A percentile compares a stretch with the other conserved stretches of the same genome.
Evolutionary conservation across 2,113 vertebrate genomes (phyloP).

Genomic region (Albula glossodonta): DNA sequence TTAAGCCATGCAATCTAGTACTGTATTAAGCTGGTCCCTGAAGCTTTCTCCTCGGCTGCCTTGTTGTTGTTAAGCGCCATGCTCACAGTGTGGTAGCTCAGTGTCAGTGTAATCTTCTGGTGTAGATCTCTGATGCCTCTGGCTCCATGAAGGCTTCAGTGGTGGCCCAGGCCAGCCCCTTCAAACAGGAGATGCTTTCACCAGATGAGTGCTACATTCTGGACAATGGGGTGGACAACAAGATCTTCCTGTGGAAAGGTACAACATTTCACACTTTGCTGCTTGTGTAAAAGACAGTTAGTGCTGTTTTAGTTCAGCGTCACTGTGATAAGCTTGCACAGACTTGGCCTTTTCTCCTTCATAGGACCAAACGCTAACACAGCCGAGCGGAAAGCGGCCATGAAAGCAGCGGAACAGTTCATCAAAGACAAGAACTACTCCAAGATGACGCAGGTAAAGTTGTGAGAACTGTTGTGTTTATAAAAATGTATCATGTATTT

Average conservation of each 20-base stretch:
- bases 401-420: slow-evolving; percentile 55
- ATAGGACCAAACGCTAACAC: slow-evolving; percentile 55
- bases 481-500: not conserved
- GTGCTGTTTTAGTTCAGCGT: not conserved
- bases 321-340: not conserved
- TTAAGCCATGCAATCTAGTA: too few species aligned
- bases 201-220: slow-evolving; percentile 68
- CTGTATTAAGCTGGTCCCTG: not conserved
- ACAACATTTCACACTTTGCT: not conserved
- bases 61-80: not conserved
- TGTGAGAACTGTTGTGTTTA: not conserved
- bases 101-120: not conserved
- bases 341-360: not conserved
- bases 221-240: slow-evolving; percentile 60
- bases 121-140: slow-evolving; percentile 68
- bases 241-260: slow-evolving; percentile 78
- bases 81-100: not conserved
- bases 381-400: slow-evolving; percentile 59
- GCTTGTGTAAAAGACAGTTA: not conserved
- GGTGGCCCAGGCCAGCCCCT: slow-evolving; percentile 62
- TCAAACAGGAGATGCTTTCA: slow-evolving; percentile 63
- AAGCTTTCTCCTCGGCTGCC: not conserved
- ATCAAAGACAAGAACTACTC: slow-evolving; percentile 62
- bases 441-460: slow-evolving; percentile 58
- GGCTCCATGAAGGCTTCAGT: slow-evolving; percentile 54